These are phyloP conservation scores for Archivesica marissinica DNA, from an alignment of 1,140 invertebrate genomes.

Conservation along the genomic window DNA sequence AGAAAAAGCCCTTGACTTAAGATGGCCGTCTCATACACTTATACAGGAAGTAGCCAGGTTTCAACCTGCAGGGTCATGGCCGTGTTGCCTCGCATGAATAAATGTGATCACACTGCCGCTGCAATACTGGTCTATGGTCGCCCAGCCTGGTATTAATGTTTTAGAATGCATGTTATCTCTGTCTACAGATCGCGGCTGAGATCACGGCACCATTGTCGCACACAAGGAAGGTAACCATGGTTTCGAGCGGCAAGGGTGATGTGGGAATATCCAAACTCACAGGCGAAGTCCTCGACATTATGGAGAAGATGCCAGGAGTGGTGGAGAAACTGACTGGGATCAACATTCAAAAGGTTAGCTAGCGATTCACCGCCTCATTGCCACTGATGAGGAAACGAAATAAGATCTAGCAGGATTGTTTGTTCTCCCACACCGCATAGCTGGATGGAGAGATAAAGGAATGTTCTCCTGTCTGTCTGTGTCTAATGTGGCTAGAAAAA, in stretches of 20 bases:
- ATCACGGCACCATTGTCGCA: conserved; percentile 97
- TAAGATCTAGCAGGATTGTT: background rate
- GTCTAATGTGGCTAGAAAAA: background rate
- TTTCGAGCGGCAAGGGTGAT: conserved; percentile 95
- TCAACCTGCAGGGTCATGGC: too few relatives aligned
- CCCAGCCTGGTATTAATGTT: too few relatives aligned
- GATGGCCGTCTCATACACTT: too few relatives aligned
- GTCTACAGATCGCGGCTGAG: conserved; percentile 96
- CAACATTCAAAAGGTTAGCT: conserved; percentile 88
- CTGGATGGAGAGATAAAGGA: background rate
- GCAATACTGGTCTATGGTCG: too few relatives aligned
- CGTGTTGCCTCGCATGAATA: too few relatives aligned
- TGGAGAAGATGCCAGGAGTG: conserved; percentile 94
- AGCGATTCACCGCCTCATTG: too few relatives aligned
- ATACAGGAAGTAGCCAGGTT: too few relatives aligned
- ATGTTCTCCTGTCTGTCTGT: background rate
- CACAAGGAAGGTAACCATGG: conserved; percentile 97
- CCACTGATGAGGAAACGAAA: too few relatives aligned
- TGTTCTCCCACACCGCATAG: background rate
- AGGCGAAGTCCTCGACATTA: conserved; percentile 95
- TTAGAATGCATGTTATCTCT: background rate
- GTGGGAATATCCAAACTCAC: conserved; percentile 97
- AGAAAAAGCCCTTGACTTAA: too few relatives aligned
- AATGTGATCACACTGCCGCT: too few relatives aligned
- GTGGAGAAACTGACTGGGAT: conserved; percentile 96